Percentiles rank a stretch among this genome's conserved stretches.
Evolutionary conservation across 1,140 invertebrate genomes (phyloP).

Genomic region (Bombus terrestris): DNA sequence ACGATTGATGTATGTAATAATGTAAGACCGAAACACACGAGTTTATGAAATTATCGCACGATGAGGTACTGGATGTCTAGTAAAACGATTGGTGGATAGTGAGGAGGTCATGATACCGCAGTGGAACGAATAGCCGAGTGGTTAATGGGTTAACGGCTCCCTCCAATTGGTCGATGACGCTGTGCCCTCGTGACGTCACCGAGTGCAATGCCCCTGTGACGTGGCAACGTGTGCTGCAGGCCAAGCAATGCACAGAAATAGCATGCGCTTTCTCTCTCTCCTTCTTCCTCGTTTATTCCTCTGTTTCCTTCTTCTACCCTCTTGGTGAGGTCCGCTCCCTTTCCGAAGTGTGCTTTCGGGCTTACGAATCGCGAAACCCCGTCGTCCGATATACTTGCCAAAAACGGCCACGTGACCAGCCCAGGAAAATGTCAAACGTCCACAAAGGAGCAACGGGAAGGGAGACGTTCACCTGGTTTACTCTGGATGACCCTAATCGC

Average conservation of each 20-base stretch:
- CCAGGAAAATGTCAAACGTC: constrained; percentile 56
- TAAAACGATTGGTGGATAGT: constrained; percentile 60
- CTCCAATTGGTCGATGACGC: constrained; percentile 81
- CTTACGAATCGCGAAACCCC: constrained; percentile 46
- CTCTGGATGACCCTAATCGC: constrained; percentile 50
- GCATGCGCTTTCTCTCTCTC: constrained; percentile 61
- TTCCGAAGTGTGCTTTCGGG: constrained; percentile 60
- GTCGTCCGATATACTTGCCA: constrained; percentile 50
- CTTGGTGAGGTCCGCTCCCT: constrained; percentile 42
- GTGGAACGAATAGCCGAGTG: constrained; percentile 64
- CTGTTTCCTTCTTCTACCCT: constrained; percentile 26
- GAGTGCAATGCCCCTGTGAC: constrained; percentile 80
- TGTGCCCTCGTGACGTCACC: constrained; percentile 78
- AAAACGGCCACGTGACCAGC: constrained; percentile 61
- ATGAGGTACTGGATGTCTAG: constrained; percentile 27
- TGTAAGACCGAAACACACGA: background rate
- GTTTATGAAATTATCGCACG: constrained; percentile 1
- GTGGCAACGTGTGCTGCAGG: constrained; percentile 71
- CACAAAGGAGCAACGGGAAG: constrained; percentile 33
- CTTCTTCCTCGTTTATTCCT: constrained; percentile 51
- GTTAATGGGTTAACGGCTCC: constrained; percentile 80
- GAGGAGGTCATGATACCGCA: constrained; percentile 66
- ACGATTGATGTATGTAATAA: background rate
- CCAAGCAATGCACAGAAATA: constrained; percentile 75
- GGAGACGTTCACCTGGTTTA: constrained; percentile 47